Conservation (phyloP, 2,113 vertebrate genomes). For the Xenopus tropicalis region DNA sequence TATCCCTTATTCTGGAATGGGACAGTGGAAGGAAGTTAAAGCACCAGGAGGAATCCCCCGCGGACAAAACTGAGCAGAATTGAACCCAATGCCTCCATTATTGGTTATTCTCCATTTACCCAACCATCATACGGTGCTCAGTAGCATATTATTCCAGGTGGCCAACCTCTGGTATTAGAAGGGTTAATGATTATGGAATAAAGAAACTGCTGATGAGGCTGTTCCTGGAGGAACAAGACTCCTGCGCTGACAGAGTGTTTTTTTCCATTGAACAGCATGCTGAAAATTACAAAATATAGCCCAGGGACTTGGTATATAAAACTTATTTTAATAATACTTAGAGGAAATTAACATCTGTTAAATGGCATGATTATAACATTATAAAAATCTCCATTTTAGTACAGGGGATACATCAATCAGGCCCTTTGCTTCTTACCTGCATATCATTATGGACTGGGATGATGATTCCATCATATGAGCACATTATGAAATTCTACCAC, state of each 20-base stretch:
- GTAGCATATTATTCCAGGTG: neutral
- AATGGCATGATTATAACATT: conserved; percentile 37
- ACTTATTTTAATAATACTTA: conserved; percentile 47
- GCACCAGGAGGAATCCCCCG: too few relatives aligned
- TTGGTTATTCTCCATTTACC: too few relatives aligned
- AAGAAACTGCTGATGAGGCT: neutral
- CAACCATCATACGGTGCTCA: neutral
- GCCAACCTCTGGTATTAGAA: neutral
- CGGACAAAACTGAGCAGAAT: too few relatives aligned
- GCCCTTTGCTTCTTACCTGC: conserved; percentile 12
- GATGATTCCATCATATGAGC: conserved; percentile 22
- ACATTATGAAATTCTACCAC: too few relatives aligned
- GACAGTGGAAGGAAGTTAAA: too few relatives aligned
- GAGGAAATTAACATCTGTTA: conserved; percentile 44
- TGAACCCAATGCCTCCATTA: too few relatives aligned
- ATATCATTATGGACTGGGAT: conserved; percentile 11
- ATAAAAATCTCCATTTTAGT: conserved; percentile 36
- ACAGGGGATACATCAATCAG: conserved; percentile 42
- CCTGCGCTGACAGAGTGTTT: neutral
- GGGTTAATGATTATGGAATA: neutral
- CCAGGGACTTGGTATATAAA: conserved; percentile 45
- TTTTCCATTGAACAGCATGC: conserved; percentile 20
- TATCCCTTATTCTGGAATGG: too few relatives aligned
- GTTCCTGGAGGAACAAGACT: neutral
- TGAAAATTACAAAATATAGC: conserved; percentile 28